Evolutionary conservation across 92 coral and sea anemone genomes (phyloP), one percentile per base, ranked within the genome.

Genomic region (Epizoanthus illoricatus): DNA sequence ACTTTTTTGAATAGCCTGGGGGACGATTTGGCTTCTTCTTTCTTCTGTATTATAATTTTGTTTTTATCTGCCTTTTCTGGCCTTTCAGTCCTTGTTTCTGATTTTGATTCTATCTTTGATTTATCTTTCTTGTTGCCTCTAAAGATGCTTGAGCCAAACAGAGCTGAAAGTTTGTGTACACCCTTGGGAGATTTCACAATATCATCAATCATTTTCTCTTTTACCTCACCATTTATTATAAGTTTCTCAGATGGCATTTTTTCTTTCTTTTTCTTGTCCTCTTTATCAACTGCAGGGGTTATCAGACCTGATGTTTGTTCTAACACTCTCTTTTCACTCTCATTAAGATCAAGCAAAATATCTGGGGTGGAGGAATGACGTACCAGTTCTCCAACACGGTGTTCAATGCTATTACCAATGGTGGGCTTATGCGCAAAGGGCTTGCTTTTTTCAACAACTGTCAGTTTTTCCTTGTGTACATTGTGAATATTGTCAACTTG

Each of bases 71-170:
- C 45, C 36, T 89, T 86, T 73, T 83, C 71, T 76, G 80, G 79
- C 55, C 39, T 56, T 56, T 76, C 72, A 19, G 58, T 18, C 17
- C 6, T 68, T 20, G n/a, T 58, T 12, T 18, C 49, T 5, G 69
- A 6, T 63, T 89, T 84, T 11, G 69, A 49, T 59, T 75, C 87
- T 59, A 13, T 10, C n/a, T 76, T 75, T 68, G 73, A 16, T 68
- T 89, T 91, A 58, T 90, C 89, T 74, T 91, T 92, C 85, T 88
- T 93, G 57, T 54, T 86, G 16, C 89, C 66, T 87, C 75, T 93
- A 69, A 78, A 86, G 19, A 93, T 84, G 45, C 92, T 93, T 20
- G 94, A 84, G 13, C 94, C 97, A 89, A 93, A 93, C 42, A 93
- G 52, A 17, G 92, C 89, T 57, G 92, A 91, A 43, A 93, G 88